Evolutionary conservation across 1,140 invertebrate genomes (phyloP), one percentile per base, ranked within the genome.

Genomic region (Thaumatotibia leucotreta): DNA sequence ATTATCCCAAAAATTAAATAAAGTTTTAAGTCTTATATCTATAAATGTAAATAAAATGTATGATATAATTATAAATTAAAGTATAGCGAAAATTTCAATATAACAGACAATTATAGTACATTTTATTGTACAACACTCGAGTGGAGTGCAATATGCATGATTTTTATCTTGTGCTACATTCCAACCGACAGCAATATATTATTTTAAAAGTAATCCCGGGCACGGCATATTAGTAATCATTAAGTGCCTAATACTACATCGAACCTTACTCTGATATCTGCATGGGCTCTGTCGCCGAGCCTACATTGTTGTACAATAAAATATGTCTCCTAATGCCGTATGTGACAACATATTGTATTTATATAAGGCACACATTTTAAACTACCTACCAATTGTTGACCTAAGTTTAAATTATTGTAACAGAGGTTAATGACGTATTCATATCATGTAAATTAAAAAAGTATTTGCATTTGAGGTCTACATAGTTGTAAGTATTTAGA

Each of bases 1-100:
- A 87, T 89, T 89, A 88, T 90, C 88, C 88, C 88, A 90, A 90
- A 90, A 90, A 90, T 89, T 89, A 89, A 89, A 83, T 89, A 84
- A 86, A 84, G 83, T 82, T 82, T 82, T 88, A 88, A 83, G 84
- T 82, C 77, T 88, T 86, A 66, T 29, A 88, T 85, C 74, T 82
- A 78, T 86, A 83, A 85, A 61, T 91, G 88, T 91, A 89, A 76
- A 91, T 91, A 91, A 82, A 84, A 73, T 90, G 86, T 90, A 89
- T 84, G 69, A 88, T 89, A 90, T 78, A 76, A 80, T 67, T 75
- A 68, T 84, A 83, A 58, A 81, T 77, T 73, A 82, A 75, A 54
- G 66, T 79, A 80, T 83, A 85, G 79, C 61, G 22, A 65, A 72
- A 69, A 79, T 77, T 75, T 83, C 70, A 75, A 81, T 77, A 75